Evolutionary conservation across 1,140 invertebrate genomes (phyloP), one percentile per base, ranked within the genome.

Genomic region (Helicoverpa armigera): DNA sequence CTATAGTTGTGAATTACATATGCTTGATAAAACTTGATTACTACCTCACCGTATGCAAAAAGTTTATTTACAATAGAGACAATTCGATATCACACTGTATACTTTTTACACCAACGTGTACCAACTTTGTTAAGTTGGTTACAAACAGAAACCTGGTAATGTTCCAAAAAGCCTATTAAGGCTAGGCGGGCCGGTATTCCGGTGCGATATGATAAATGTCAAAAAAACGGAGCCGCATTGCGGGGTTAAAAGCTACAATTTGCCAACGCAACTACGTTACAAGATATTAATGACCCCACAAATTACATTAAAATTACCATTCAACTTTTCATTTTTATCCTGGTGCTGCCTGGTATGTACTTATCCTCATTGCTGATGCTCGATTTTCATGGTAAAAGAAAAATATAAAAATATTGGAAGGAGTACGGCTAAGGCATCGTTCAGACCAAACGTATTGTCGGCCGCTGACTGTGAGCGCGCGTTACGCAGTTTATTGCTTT

Each of bases 131-230:
- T 48, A 72, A 61, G 11, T 31, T 73, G 29, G n/a, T 43, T 63
- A 72, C 67, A 73, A 70, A 61, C 51, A 58, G 60, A 48, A 88
- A 86, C 82, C 90, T 93, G 91, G 91, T 93, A 92, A 91, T 89
- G 91, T 92, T 94, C 91, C 92, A 94, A 94, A 93, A 93, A 90
- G 87, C 89, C 87, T 92, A 92, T 92, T 92, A 92, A 82, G 87
- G 84, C 86, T 81, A 56, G 58, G 58, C 63, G 53, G 58, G 50
- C 16, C 70, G 83, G 74, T 82, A 43, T 76, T 76, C 82, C 84
- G 73, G 83, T 83, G 79, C 85, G 80, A 77, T 85, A 92, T 93
- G 89, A 94, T 92, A 92, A 92, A 94, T 91, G 91, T 92, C 88
- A 92, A 92, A 94, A 92, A 91, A 90, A 23, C n/a, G 79, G 82